Evolutionary conservation across 1,140 invertebrate species (phyloP), one percentile per base, ranked within the genome.

Genomic region (Caenorhabditis latens): DNA sequence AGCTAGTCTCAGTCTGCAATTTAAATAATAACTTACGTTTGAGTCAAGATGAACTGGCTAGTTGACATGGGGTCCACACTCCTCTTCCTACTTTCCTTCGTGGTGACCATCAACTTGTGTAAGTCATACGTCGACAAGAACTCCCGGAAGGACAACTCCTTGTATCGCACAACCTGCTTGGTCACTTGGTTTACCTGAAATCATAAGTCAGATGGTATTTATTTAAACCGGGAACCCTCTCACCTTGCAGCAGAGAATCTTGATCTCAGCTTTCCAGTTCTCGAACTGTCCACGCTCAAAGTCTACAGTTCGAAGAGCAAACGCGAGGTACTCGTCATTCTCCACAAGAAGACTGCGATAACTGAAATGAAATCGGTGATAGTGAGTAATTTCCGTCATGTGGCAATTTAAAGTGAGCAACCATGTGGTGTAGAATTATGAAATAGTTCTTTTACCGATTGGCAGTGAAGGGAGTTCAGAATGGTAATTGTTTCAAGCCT

Each of bases 41-140:
- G 71, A 6, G 71, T 50, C 21, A 79, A 53, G 24, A 79, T 79
- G 14, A 79, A 79, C 40, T 79, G 71, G 24, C 71, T 79, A 8
- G 71, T 79, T 5, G 71, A 79, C 71, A 79, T 79, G 8, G 46
- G 46, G 11, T 79, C 71, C n/a, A 79, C n/a, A n/a, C 71, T 79
- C 11, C 46, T 79, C 13, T 43, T 79, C 4, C 46, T 14, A 11
- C 46, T 50, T 50, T 79, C 71, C 46, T 79, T 48, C 13, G 32
- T 79, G 9, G 71, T 79, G 14, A 79, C 11, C 71, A 79, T 79
- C 71, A 79, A 14, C n/a, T 79, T 79, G 46, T 79, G 71, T n/a
- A 79, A 8, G 24, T 79, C 71, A 24, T n/a, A 79, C 42, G 46
- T 50, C 0, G 43, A 50, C 9, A 79, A n/a, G 19, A 79, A 79